phyloP scores from a whole-genome alignment of 2,888 invertebrate genomes.

The Cantharis flavilabris region DNA sequence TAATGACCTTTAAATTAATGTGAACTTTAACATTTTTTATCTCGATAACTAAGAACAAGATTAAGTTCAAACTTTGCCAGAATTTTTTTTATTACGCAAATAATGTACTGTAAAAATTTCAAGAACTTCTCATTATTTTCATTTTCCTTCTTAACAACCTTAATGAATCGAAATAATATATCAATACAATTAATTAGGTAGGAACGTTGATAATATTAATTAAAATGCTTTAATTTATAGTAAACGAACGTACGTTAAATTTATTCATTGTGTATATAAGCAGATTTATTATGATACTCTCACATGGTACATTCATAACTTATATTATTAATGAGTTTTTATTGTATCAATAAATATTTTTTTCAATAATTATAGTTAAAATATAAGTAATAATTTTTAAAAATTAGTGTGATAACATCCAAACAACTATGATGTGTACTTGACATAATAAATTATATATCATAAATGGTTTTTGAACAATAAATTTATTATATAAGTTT shows the following conservation, averaged over 20 bases:
- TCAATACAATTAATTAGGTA: too few species aligned
- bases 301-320: constrained; percentile 55
- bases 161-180: too few species aligned
- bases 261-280: constrained; percentile 46
- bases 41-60: too few species aligned
- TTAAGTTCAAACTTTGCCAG: too few species aligned
- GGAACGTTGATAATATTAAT: background rate
- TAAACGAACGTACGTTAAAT: background rate
- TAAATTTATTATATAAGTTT: constrained; percentile 43
- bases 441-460: constrained; percentile 13
- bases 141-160: too few species aligned
- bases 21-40: too few species aligned
- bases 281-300: constrained; percentile 50
- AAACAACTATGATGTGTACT: constrained; percentile 33
- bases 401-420: constrained; percentile 27
- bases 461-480: constrained; percentile 19
- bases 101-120: too few species aligned
- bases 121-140: too few species aligned
- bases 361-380: constrained; percentile 26
- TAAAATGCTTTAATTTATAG: background rate
- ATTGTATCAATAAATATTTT: constrained; percentile 11
- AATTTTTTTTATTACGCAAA: too few species aligned
- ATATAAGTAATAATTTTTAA: constrained; percentile 15
- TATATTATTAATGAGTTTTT: constrained; percentile 36
- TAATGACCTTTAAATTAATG: too few species aligned